Evolutionary conservation across 2,113 vertebrate species (phyloP), one percentile per base, ranked within the genome.

Genomic region (Lamprotornis superbus): DNA sequence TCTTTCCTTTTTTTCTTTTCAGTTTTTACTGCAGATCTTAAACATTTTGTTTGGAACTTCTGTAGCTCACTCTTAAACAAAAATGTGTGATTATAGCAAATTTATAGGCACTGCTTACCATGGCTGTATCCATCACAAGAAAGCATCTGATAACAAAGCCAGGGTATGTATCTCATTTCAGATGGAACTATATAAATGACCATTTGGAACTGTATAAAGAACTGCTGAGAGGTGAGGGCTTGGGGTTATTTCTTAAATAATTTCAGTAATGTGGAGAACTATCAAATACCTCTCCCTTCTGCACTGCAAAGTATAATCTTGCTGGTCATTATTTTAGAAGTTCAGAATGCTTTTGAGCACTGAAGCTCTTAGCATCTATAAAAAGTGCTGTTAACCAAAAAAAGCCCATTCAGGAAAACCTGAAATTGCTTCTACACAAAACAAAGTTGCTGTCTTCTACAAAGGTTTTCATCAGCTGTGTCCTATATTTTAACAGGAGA

Each of bases 1-100:
- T 16, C 5, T 80, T 49, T 35, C 2, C 3, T 17, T n/a, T 7
- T 21, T 46, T 27, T 23, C 3, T 17, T 12, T 8, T 8, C 2
- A 30, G 7, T 65, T 70, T 91, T 67, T 28, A 24, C 20, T 70
- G 10, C 15, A 65, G 15, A 44, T 31, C 24, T 83, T 39, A 44
- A 70, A 50, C 61, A 55, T 14, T 79, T 52, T 39, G 22, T 59
- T 78, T 64, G 47, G 7, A 22, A 28, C 11, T 50, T 69, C 12
- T 39, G 0, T 25, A 42, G 50, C 53, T 67, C 33, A 57, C 4
- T 50, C 33, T n/a, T 19, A 60, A 65, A 39, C 2, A 77, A 70
- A 78, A 3, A 47, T 33, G 11, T 30, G 8, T 47, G 23, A 88
- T 25, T n/a, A 37, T 5, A 82, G 6, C 4, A 90, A 83, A 90